Percentiles rank a stretch among this genome's conserved stretches.
Evolutionary conservation across 2,113 vertebrate genomes (phyloP).

Genomic region (Uria lomvia): DNA sequence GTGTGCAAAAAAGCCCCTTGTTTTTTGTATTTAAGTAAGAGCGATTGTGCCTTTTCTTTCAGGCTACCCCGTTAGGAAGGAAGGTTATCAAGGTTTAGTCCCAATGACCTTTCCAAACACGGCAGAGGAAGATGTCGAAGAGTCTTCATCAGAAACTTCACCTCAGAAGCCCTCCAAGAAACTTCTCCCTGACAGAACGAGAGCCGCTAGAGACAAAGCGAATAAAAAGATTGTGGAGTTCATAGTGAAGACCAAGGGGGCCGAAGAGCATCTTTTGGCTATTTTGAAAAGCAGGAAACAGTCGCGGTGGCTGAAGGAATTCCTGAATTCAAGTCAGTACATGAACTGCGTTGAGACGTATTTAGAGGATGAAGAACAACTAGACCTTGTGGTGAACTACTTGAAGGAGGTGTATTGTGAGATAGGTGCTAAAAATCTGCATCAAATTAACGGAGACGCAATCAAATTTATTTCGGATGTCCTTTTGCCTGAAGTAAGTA

Average conservation of each 20-base stretch:
- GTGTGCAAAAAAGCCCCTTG: rapidly evolving
- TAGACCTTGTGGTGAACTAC: conserved; percentile 85
- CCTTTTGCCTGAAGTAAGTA: conserved; percentile 88
- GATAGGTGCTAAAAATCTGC: conserved; percentile 39
- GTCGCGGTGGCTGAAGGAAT: conserved; percentile 85
- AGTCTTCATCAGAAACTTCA: background rate
- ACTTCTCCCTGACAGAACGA: conserved; percentile 86
- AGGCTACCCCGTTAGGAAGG: conserved; percentile 87
- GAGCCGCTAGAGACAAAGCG: conserved; percentile 84
- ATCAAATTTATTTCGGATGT: conserved; percentile 87
- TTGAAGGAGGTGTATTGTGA: conserved; percentile 75
- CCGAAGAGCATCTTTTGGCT: conserved; percentile 81
- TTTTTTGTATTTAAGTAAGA: rapidly evolving
- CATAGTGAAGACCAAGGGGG: conserved; percentile 83
- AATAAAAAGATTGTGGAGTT: conserved; percentile 89
- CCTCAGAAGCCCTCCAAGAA: conserved; percentile 71
- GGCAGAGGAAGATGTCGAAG: background rate
- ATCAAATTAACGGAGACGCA: conserved; percentile 57
- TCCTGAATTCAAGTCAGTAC: conserved; percentile 65
- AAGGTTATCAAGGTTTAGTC: conserved; percentile 50
- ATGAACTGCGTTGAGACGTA: conserved; percentile 79
- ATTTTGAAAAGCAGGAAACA: conserved; percentile 80
- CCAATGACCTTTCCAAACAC: conserved; percentile 69
- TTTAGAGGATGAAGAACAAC: conserved; percentile 88
- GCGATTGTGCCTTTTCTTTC: background rate